phyloP scores from a whole-genome alignment of 1,140 invertebrate species.

The Schmidtea mediterranea region DNA sequence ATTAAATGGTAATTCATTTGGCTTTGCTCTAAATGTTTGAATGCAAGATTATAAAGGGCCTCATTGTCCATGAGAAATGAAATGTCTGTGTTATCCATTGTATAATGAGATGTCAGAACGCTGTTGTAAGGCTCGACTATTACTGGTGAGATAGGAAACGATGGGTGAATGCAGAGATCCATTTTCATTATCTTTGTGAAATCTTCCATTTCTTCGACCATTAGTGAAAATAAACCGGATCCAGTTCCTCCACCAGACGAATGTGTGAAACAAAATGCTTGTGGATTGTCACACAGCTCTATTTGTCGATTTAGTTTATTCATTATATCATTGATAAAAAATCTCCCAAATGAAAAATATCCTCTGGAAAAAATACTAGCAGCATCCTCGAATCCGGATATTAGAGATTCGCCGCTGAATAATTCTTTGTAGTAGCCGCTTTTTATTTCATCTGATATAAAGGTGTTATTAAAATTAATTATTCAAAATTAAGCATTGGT shows the following conservation, averaged over 20 bases:
- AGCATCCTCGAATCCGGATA: slow-evolving; percentile 1
- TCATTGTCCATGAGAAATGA: background rate
- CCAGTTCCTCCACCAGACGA: slow-evolving; percentile 1
- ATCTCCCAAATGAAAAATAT: background rate
- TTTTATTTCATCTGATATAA: background rate
- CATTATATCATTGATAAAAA: background rate
- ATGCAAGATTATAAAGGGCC: background rate
- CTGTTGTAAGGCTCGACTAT: slow-evolving; percentile 16
- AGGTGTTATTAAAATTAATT: no score
- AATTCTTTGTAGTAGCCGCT: background rate
- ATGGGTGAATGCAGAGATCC: slow-evolving; percentile 38
- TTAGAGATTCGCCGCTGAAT: background rate
- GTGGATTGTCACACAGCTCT: slow-evolving; percentile 3
- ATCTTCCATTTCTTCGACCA: no score
- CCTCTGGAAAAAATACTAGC: background rate
- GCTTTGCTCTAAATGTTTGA: slow-evolving; percentile 26
- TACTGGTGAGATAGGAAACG: slow-evolving; percentile 39
- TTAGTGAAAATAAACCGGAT: slow-evolving; percentile 1
- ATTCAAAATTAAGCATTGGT: no score
- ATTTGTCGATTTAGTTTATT: slow-evolving; percentile 9
- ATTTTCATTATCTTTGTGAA: no score
- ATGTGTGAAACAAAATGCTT: background rate
- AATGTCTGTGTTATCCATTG: background rate
- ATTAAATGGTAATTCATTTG: slow-evolving; percentile 41
- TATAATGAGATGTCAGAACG: slow-evolving; percentile 6